These are phyloP conservation scores for Stichopus chloronotus DNA, from an alignment of 35 echinoderm and acorn worm species.

Conservation along the genomic window DNA sequence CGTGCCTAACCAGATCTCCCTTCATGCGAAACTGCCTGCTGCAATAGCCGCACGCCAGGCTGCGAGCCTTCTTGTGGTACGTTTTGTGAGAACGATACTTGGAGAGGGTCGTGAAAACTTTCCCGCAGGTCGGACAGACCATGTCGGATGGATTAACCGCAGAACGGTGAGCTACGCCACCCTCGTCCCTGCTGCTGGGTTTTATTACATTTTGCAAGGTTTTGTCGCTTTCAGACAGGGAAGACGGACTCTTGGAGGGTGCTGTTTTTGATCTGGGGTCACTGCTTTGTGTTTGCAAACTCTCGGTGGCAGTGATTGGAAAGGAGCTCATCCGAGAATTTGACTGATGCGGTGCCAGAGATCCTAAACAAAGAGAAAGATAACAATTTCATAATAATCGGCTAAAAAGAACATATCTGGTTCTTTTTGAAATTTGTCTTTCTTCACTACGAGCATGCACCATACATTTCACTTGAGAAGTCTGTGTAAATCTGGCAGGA, in stretches of 20 bases:
- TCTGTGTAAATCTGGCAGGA: too few relatives aligned
- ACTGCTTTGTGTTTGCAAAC: neutral
- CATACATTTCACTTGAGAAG: too few relatives aligned
- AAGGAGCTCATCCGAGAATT: neutral
- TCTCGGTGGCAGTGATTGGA: neutral
- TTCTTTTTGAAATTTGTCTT: too few relatives aligned
- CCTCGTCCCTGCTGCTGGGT: too few relatives aligned
- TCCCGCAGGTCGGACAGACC: neutral
- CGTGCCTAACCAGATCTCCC: slow-evolving; percentile 14
- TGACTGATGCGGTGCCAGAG: neutral
- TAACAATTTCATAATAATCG: neutral
- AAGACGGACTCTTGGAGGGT: neutral
- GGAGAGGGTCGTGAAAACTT: neutral
- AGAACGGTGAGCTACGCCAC: neutral
- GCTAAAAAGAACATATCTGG: too few relatives aligned
- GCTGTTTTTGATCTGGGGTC: neutral
- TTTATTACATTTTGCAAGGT: too few relatives aligned
- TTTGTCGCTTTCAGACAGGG: neutral
- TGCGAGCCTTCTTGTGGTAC: neutral
- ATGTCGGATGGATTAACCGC: neutral
- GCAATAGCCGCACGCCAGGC: neutral
- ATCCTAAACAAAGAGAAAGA: neutral
- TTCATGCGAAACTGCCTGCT: neutral
- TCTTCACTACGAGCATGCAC: too few relatives aligned
- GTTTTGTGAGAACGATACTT: neutral